Conservation (phyloP, 2,888 invertebrate species). For the Escarpia spicata region DNA sequence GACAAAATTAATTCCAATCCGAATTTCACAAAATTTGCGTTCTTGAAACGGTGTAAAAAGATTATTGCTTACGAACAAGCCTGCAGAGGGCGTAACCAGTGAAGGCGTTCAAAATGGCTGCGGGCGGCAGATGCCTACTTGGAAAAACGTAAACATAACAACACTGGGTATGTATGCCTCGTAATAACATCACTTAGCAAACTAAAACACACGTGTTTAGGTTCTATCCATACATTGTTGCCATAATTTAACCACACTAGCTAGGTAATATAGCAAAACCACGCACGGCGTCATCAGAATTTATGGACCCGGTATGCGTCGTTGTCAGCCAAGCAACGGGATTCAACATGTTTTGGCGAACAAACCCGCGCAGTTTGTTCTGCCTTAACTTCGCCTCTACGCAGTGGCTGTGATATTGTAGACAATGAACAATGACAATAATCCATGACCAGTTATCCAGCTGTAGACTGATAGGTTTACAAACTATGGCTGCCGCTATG, state of each 20-base stretch:
- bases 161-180: background rate
- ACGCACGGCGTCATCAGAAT: background rate
- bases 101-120: conserved; percentile 5
- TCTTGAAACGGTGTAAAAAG: background rate
- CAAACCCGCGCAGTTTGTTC: background rate
- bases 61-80: background rate
- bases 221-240: background rate
- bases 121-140: conserved; percentile 6
- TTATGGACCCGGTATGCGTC: background rate
- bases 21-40: background rate
- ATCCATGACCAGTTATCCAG: background rate
- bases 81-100: background rate
- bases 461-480: background rate
- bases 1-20: too few species aligned
- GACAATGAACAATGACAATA: background rate
- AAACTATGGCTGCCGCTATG: background rate
- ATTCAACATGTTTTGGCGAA: background rate
- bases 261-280: background rate
- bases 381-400: background rate
- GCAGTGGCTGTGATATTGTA: background rate
- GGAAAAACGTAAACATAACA: conserved; percentile 6
- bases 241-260: background rate
- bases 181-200: background rate
- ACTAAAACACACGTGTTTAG: background rate
- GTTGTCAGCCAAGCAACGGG: conserved; percentile 10